phyloP scores from a whole-genome alignment of 1,140 invertebrate species.

The Euwallacea fornicatus region DNA sequence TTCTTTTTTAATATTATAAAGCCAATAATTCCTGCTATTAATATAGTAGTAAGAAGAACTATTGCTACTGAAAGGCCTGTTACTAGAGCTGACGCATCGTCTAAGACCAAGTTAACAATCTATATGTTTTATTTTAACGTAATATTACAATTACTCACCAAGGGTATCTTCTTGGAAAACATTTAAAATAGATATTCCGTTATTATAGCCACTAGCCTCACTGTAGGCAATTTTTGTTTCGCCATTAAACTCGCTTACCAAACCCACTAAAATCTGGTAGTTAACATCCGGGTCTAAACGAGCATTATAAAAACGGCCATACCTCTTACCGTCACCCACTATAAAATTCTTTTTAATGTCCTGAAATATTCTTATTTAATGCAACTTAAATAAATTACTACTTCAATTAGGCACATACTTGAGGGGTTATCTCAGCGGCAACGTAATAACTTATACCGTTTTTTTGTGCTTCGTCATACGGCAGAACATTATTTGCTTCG shows the following conservation, averaged over 20 bases:
- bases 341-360: constrained; percentile 66
- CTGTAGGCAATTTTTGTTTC: constrained; percentile 69
- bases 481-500: constrained; percentile 59
- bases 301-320: constrained; percentile 78
- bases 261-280: constrained; percentile 72
- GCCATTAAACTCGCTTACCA: constrained; percentile 68
- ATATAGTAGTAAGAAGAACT: constrained; percentile 60
- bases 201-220: constrained; percentile 54
- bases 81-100: constrained; percentile 51
- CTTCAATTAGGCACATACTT: constrained; percentile 45
- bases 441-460: constrained; percentile 75
- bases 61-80: constrained; percentile 63
- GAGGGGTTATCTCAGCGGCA: constrained; percentile 70
- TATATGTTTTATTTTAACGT: background rate
- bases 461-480: constrained; percentile 62
- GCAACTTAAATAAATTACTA: constrained; percentile 23
- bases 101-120: constrained; percentile 11
- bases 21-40: constrained; percentile 61
- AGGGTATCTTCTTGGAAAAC: constrained; percentile 18
- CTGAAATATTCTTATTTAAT: constrained; percentile 50
- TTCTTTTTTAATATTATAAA: constrained; percentile 63
- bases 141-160: constrained; percentile 6
- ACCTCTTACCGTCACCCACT: constrained; percentile 74
- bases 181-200: constrained; percentile 39
- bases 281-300: constrained; percentile 66